phyloP scores from a whole-genome alignment of 1,140 invertebrate genomes.

The Lepidurus arcticus region DNA sequence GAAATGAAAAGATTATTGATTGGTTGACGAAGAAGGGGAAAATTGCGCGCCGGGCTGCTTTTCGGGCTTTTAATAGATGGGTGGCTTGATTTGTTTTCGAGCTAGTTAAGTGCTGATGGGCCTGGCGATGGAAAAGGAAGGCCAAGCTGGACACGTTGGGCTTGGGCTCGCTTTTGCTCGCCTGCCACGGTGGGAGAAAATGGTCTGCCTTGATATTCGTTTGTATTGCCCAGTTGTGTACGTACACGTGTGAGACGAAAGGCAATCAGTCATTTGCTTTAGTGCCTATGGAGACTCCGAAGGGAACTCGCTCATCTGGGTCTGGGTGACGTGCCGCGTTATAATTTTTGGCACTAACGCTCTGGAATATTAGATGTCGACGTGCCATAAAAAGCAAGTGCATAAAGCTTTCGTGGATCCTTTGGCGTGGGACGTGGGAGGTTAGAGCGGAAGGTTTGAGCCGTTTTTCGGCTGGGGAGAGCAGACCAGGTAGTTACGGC shows the following conservation, averaged over 20 bases:
- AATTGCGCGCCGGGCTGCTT: background rate
- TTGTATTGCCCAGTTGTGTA: background rate
- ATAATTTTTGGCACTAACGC: background rate
- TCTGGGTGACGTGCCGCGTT: background rate
- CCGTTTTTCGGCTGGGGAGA: background rate
- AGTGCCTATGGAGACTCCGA: background rate
- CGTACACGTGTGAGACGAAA: background rate
- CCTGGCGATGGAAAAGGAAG: background rate
- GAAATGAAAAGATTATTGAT: constrained; percentile 22
- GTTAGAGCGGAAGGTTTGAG: background rate
- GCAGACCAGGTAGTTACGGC: background rate
- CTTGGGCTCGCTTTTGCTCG: background rate
- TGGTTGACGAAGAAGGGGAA: background rate
- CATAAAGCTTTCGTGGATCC: too few species aligned
- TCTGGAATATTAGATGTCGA: background rate
- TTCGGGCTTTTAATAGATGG: background rate
- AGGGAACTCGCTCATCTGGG: background rate
- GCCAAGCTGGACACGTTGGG: background rate
- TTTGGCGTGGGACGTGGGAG: background rate
- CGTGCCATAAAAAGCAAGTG: too few species aligned
- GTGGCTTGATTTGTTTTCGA: background rate
- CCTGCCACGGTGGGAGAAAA: background rate
- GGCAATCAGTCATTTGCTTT: background rate
- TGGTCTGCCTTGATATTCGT: background rate
- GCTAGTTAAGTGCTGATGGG: background rate